These are phyloP conservation scores for Phyllostomus discolor DNA, from an alignment of 2,113 vertebrate species.

Conservation along the genomic window DNA sequence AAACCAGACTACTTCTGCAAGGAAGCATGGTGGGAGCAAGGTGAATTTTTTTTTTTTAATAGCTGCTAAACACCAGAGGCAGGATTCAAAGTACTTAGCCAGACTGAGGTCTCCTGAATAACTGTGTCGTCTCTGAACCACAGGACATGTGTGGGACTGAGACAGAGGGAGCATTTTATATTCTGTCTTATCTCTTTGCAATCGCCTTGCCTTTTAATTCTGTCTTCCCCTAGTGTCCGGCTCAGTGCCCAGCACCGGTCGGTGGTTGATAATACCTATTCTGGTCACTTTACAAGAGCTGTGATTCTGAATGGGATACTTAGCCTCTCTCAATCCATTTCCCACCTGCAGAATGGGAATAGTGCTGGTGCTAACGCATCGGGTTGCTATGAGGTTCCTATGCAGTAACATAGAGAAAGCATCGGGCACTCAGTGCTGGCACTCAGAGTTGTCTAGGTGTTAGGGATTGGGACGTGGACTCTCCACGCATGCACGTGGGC, in stretches of 20 bases:
- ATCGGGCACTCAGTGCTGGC: accelerated
- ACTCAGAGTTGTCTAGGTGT: background rate
- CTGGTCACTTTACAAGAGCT: background rate
- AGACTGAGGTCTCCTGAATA: background rate
- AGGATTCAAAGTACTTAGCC: background rate
- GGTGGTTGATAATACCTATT: background rate
- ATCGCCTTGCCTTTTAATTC: background rate
- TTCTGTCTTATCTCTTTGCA: background rate
- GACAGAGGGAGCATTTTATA: background rate
- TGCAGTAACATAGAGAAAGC: background rate
- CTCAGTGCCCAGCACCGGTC: background rate
- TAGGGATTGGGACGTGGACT: background rate
- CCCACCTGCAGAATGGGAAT: background rate
- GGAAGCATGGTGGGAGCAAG: background rate
- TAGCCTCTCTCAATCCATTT: background rate
- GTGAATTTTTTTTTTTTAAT: background rate
- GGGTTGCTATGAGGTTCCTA: accelerated
- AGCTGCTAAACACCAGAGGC: background rate
- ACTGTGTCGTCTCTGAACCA: background rate
- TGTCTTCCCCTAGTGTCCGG: background rate
- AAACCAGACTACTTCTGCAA: background rate
- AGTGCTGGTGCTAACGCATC: background rate
- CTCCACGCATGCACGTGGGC: background rate
- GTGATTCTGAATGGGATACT: background rate
- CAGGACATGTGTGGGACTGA: background rate